Base-by-base conservation (phyloP, 2,113 vertebrate genomes). In the Actenoides hombroni region DNA sequence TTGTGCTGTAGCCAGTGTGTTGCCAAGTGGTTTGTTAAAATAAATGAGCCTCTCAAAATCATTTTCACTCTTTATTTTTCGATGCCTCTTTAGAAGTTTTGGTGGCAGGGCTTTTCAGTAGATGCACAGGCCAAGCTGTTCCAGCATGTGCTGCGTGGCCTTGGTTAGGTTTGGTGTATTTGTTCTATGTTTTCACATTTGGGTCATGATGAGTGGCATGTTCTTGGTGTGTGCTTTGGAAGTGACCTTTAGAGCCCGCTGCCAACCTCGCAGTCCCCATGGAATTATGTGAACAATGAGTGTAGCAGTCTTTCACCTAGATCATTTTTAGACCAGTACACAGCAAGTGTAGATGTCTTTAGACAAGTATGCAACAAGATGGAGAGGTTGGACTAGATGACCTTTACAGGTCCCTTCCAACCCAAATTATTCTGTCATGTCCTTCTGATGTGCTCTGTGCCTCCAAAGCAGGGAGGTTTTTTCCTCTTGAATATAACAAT, bases 41-140 rank as follows among this genome's bases (percentile, higher is more conserved):
- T 69, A 57, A 90, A 35, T 70, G 64, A 20, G 70, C 39, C 44
- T 74, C 91, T 86, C 9, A 9, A 29, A 84, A 89, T 49, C 57
- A 73, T 70, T 86, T 80, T 88, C 78, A 78, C 57, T 80, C 46
- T n/a, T n/a, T 86, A 25, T 68, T 96, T 95, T 96, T 90, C 64
- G 68, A 65, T 5, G 11, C 28, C 74, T 21, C 48, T 77, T 35
- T 42, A 33, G 10, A 68, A 20, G 63, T 86, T 83, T 60, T 3
- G 1, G 6, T 81, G 21, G 54, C 35, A 37, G 51, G 63, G 14
- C 63, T 75, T 79, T 37, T 21, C 15, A 7, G 40, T 7, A 76
- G 59, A 33, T 29, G 51, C 17, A 17, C 51, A 65, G 35, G 78
- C 44, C 51, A 57, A 70, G 40, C 57, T 80, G 40, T 65, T 92